phyloP scores from a whole-genome alignment of 2,888 invertebrate species.

The Drosophila paramelanica region DNA sequence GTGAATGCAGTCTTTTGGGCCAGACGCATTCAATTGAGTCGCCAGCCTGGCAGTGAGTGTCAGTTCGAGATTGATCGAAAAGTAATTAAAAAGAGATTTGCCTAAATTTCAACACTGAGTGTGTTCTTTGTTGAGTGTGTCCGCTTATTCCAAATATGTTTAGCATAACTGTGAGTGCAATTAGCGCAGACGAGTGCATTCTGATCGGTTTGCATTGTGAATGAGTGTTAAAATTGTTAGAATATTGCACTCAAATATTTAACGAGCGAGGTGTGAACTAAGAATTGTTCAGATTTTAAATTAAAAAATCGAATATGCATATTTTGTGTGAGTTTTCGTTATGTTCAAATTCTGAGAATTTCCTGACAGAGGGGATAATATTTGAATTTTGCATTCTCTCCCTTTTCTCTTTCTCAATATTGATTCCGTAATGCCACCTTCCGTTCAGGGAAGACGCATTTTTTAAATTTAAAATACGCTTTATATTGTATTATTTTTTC shows the following conservation, averaged over 20 bases:
- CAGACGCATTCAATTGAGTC: conserved; percentile 2
- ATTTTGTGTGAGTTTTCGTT: too few relatives aligned
- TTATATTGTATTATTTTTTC: too few relatives aligned
- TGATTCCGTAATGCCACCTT: too few relatives aligned
- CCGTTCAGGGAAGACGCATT: too few relatives aligned
- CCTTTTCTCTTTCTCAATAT: too few relatives aligned
- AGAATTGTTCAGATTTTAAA: too few relatives aligned
- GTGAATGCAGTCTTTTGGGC: background rate
- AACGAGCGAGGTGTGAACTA: background rate
- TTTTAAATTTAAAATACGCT: too few relatives aligned
- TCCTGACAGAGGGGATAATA: too few relatives aligned
- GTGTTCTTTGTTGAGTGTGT: background rate
- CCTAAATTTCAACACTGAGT: background rate
- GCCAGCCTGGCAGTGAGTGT: background rate
- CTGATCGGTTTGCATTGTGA: background rate
- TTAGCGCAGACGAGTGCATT: too few relatives aligned
- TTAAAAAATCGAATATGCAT: too few relatives aligned
- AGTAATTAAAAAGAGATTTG: background rate
- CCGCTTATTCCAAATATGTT: background rate
- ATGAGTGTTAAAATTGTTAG: background rate
- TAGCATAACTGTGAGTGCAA: background rate
- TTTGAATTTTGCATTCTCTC: too few relatives aligned
- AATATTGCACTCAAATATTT: background rate
- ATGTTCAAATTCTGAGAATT: too few relatives aligned
- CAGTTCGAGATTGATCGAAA: background rate